Base-by-base conservation (phyloP, 2,113 vertebrate species). In the Salvelinus alpinus region DNA sequence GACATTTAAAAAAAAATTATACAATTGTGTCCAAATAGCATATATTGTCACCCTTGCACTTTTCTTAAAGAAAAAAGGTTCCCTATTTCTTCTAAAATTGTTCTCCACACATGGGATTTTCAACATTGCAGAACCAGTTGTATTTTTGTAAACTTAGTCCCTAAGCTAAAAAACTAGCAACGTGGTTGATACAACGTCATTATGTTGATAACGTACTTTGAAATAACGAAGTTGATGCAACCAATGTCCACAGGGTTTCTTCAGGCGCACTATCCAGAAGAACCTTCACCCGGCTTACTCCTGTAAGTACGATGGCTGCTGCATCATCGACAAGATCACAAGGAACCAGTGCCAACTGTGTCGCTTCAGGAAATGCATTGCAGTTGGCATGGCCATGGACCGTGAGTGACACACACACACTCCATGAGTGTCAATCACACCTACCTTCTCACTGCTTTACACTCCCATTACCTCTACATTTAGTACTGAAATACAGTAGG, bases 281-380 rank as follows among this genome's bases (percentile, higher is more conserved):
- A 98, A 97, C 89, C 94, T 98, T 84, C 96, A 98, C 81, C 96
- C 96, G 18, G 92, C 96, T 51, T 98, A 98, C 88, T 95, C 95
- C 81, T 98, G 97, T 93, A 99, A 99, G 73, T 99, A 98, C 76
- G 96, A 98, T 89, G 94, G 95, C 85, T 96, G 96, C 93, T 99
- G 97, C 70, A 94, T 97, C 93, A 97, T 99, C 5, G 97, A 99
- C 90, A 98, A 98, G 91, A 97, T 99, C 94, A 99, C 96, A 31
- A 95, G 97, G 86, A 99, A 99, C 91, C 97, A 99, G 92, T 99
- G 97, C 91, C 97, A 99, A 94, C 95, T 98, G 72, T 99, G 97
- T 82, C 96, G 97, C 90, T 99, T 99, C 84, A 97, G 96, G 92
- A 99, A 99, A 91, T 99, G 97, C 92, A 97, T 96, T 86, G 90